A percentile compares a stretch with the other conserved stretches of the same genome.
phyloP scores from a whole-genome alignment of 1,140 invertebrate species.

The Euura saliciscinereae region DNA sequence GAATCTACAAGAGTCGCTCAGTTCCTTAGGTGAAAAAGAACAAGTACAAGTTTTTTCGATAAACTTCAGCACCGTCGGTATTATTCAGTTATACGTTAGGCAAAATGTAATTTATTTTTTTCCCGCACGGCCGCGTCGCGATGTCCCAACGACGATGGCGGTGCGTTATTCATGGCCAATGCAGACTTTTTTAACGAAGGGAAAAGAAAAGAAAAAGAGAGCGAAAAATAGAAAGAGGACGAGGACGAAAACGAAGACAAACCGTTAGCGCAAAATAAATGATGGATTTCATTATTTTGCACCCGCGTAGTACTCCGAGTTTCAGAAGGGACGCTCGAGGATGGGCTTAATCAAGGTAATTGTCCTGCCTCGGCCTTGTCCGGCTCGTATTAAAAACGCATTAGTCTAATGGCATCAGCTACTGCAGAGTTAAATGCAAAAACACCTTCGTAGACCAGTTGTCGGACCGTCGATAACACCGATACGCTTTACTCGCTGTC shows the following conservation, averaged over 20 bases:
- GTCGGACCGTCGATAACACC: neutral
- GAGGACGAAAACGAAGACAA: constrained; percentile 16
- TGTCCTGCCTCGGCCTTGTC: constrained; percentile 21
- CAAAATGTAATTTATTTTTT: too few species aligned
- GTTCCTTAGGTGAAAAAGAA: too few species aligned
- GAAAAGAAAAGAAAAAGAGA: constrained; percentile 15
- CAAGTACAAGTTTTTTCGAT: too few species aligned
- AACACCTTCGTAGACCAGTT: neutral
- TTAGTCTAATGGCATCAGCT: constrained; percentile 33
- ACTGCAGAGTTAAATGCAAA: neutral
- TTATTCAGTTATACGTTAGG: too few species aligned
- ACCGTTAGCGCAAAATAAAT: constrained; percentile 22
- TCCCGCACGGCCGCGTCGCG: too few species aligned
- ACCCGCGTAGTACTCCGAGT: neutral
- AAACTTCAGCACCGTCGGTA: too few species aligned
- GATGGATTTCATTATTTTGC: constrained; percentile 23
- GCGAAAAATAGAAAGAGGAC: constrained; percentile 5
- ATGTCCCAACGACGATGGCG: too few species aligned
- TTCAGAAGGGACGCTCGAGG: constrained; percentile 14
- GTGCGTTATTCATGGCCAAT: too few species aligned
- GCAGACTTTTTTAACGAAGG: too few species aligned
- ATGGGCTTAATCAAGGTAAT: constrained; percentile 41
- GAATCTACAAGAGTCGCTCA: too few species aligned
- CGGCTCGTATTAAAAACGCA: constrained; percentile 39
- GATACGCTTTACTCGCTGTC: neutral